Percentiles rank a stretch among this genome's conserved stretches.
Conservation (phyloP, 2,113 vertebrate genomes). For the Panthera uncia region DNA sequence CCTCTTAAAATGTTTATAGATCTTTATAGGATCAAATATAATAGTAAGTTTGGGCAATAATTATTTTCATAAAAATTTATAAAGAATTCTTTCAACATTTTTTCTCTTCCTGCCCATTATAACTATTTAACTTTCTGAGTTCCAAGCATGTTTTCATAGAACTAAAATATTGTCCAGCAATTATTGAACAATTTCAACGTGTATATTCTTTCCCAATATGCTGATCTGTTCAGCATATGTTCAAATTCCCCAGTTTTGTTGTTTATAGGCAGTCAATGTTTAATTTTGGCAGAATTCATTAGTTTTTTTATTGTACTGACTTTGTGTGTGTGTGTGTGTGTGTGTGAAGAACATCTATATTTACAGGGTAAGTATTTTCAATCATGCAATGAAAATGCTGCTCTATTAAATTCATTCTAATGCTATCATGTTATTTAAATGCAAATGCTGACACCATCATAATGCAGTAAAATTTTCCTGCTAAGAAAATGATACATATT, state of each 20-base stretch:
- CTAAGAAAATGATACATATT: conserved; percentile 28
- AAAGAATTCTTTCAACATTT: conserved; percentile 47
- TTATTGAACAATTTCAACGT: not conserved
- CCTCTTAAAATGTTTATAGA: conserved; percentile 66
- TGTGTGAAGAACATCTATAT: not conserved
- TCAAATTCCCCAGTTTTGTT: not conserved
- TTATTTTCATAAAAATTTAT: conserved; percentile 61
- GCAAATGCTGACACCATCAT: not conserved
- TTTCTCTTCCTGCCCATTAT: not conserved
- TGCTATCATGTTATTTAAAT: conserved; percentile 32
- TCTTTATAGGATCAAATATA: conserved; percentile 64
- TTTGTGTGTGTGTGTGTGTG: not conserved
- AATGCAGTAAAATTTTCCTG: not conserved
- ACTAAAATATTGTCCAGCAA: not conserved
- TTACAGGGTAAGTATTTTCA: conserved; percentile 34
- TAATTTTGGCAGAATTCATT: conserved; percentile 48
- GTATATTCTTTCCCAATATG: not conserved
- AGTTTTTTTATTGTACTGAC: not conserved
- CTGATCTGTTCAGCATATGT: not conserved
- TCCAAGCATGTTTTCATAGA: not conserved
- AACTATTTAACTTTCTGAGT: conserved; percentile 12
- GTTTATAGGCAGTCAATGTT: not conserved
- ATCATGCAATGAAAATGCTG: not conserved
- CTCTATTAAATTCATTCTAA: conserved; percentile 36
- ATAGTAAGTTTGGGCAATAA: conserved; percentile 47